Evolutionary conservation across 2,113 vertebrate genomes (phyloP).

Genomic region (Leptobrachium leishanense): DNA sequence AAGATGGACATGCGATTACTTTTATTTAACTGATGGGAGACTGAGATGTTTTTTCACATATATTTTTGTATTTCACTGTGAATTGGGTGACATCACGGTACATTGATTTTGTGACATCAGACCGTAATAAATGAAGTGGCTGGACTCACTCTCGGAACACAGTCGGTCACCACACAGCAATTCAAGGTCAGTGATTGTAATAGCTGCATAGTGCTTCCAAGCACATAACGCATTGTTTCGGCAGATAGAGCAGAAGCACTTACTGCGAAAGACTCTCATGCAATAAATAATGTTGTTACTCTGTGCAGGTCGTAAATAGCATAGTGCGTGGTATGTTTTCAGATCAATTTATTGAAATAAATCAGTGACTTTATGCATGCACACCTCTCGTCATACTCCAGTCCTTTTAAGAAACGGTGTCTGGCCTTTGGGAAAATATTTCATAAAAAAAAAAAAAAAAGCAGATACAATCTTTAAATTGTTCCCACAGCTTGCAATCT

Average conservation of each 20-base stretch:
- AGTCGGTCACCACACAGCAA: background rate
- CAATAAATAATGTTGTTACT: background rate
- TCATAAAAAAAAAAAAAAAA: background rate
- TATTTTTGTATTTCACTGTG: background rate
- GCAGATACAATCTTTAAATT: no score
- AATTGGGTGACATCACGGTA: background rate
- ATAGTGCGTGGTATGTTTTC: no score
- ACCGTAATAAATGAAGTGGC: background rate
- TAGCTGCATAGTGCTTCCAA: background rate
- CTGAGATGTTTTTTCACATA: background rate
- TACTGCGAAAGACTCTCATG: background rate
- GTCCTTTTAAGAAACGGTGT: no score
- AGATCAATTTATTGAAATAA: no score
- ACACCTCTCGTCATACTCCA: no score
- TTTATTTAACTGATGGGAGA: no score
- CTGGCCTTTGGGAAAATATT: background rate
- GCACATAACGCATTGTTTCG: background rate
- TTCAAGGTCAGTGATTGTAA: background rate
- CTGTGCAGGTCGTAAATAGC: background rate
- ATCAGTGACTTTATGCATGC: no score
- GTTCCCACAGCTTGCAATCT: no score
- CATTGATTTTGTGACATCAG: conserved; percentile 1
- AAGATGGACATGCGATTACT: no score
- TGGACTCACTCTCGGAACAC: background rate
- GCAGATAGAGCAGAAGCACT: background rate